A percentile compares a stretch with the other conserved stretches of the same genome.
Evolutionary conservation across 2,113 vertebrate species (phyloP).

Genomic region (Crotalus horridus): DNA sequence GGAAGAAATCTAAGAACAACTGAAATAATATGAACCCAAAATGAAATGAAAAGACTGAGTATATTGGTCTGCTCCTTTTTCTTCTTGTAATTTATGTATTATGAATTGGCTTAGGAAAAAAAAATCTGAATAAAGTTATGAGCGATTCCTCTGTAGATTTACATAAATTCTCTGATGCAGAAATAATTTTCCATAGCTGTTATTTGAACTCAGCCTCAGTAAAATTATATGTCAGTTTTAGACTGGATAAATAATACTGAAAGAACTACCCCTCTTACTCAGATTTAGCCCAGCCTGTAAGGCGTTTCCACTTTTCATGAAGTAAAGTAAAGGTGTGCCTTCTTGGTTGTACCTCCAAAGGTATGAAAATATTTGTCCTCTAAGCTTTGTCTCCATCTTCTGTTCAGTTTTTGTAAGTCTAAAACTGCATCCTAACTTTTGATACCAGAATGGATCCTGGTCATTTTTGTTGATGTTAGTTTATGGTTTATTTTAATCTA

Average conservation of each 20-base stretch:
- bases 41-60: background rate
- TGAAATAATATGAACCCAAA: background rate
- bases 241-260: background rate
- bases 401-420: background rate
- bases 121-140: background rate
- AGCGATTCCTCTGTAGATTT: background rate
- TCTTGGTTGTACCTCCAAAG: background rate
- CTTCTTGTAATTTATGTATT: background rate
- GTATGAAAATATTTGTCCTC: background rate
- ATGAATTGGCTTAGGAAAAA: background rate
- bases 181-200: background rate
- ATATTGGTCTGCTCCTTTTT: background rate
- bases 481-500: background rate
- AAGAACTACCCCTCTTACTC: background rate
- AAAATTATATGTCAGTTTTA: background rate
- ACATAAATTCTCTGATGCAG: background rate
- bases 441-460: background rate
- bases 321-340: background rate
- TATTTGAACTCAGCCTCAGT: background rate
- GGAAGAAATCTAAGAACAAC: background rate
- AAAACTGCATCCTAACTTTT: background rate
- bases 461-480: background rate
- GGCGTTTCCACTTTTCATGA: background rate
- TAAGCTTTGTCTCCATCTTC: background rate
- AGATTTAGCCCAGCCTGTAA: background rate